These are phyloP conservation scores for Zeus faber DNA, from an alignment of 2,113 vertebrate species.

Conservation along the genomic window DNA sequence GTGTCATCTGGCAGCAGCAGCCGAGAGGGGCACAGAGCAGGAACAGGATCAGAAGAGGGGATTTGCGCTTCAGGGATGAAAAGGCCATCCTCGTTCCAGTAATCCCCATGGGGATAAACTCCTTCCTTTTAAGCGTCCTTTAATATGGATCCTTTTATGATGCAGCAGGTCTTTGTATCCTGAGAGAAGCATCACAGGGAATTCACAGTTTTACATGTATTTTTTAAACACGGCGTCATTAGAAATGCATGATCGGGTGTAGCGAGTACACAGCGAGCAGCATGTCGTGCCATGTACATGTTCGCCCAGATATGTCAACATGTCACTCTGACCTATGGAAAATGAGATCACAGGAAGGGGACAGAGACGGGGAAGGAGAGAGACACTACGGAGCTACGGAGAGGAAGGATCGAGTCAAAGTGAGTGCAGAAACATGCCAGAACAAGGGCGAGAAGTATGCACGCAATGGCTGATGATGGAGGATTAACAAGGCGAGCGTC, in stretches of 20 bases:
- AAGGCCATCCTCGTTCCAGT: constrained; percentile 34
- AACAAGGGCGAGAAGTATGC: constrained; percentile 40
- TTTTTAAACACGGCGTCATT: not conserved
- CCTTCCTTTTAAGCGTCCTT: constrained; percentile 18
- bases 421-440: constrained; percentile 56
- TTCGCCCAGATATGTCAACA: not conserved
- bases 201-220: not conserved
- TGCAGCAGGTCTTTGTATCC: constrained; percentile 3
- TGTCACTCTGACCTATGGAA: constrained; percentile 9
- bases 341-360: constrained; percentile 11
- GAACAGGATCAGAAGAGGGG: constrained; percentile 20
- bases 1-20: accelerated
- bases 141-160: constrained; percentile 2
- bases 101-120: constrained; percentile 10
- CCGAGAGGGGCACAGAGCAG: not conserved
- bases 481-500: not conserved
- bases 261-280: not conserved
- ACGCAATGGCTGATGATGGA: constrained; percentile 1
- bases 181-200: constrained; percentile 27
- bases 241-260: not conserved
- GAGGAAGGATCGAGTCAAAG: not conserved
- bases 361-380: not conserved
- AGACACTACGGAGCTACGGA: no score
- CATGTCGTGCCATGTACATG: no score
- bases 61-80: constrained; percentile 2